phyloP scores from a whole-genome alignment of 2,797 vertebrate genomes.

The Karalla daura region DNA sequence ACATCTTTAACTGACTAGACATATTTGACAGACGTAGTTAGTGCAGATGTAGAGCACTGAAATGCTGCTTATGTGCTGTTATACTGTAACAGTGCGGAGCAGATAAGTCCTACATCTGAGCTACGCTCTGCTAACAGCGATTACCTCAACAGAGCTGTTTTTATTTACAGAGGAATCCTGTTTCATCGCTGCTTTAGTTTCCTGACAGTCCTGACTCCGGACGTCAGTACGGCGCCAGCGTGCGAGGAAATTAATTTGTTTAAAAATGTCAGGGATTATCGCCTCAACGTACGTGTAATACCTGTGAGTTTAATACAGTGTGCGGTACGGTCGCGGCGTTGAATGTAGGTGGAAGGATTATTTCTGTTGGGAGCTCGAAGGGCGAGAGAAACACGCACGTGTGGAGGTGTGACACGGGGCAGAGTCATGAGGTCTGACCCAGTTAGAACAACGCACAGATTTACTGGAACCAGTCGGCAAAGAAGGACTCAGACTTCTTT shows the following conservation, averaged over 20 bases:
- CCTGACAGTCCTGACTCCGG: not conserved
- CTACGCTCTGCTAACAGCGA: no score
- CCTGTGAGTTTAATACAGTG: constrained; percentile 36
- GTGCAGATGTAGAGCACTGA: not conserved
- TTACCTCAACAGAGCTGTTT: no score
- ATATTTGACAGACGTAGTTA: not conserved
- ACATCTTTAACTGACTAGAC: not conserved
- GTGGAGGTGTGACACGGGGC: constrained; percentile 16
- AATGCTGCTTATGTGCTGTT: not conserved
- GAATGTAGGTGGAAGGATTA: constrained; percentile 47
- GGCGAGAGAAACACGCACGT: constrained; percentile 40
- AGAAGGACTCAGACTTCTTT: not conserved
- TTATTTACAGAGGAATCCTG: no score
- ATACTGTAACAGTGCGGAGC: not conserved
- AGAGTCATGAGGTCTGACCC: constrained; percentile 51
- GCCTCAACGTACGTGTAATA: constrained; percentile 30
- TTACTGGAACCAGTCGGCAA: not conserved
- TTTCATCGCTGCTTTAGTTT: not conserved
- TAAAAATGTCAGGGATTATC: constrained; percentile 46
- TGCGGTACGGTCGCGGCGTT: constrained; percentile 9
- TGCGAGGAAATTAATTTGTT: constrained; percentile 13
- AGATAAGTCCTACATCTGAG: not conserved
- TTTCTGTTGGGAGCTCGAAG: constrained; percentile 26
- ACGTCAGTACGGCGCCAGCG: not conserved
- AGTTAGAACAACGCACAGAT: constrained; percentile 31